Evolutionary conservation across 2,113 vertebrate genomes (phyloP).

Genomic region (Phrynocephalus versicolor): DNA sequence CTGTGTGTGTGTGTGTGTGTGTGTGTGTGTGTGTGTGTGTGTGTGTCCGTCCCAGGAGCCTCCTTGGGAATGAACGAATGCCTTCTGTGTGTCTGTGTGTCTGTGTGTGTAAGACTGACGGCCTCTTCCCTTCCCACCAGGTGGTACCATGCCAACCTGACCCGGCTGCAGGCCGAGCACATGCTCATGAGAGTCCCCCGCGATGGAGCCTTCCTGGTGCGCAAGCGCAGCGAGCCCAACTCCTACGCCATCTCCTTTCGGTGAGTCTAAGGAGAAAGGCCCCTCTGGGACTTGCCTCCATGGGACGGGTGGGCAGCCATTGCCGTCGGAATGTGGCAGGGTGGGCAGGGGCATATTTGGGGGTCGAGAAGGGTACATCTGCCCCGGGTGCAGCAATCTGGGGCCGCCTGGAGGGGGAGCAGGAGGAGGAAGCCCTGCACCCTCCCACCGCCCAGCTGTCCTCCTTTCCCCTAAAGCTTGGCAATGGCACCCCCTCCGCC

Average conservation of each 20-base stretch:
- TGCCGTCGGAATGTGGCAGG: background rate
- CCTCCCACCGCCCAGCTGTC: too few relatives aligned
- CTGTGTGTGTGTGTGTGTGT: background rate
- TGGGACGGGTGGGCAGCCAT: background rate
- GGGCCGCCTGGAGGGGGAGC: too few relatives aligned
- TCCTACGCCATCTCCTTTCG: slow-evolving; percentile 88
- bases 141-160: slow-evolving; percentile 85
- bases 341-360: rapidly evolving
- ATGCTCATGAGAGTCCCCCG: slow-evolving; percentile 87
- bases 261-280: slow-evolving; percentile 58
- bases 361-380: too few relatives aligned
- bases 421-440: too few relatives aligned
- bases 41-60: background rate
- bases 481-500: too few relatives aligned
- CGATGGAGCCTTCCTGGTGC: slow-evolving; percentile 85
- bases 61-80: background rate
- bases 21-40: background rate
- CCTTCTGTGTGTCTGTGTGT: too few relatives aligned
- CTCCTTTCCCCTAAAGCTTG: too few relatives aligned
- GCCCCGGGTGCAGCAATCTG: too few relatives aligned
- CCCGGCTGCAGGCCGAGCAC: slow-evolving; percentile 85
- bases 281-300: too few relatives aligned
- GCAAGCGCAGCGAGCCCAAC: slow-evolving; percentile 81
- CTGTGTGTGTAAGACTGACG: rapidly evolving
- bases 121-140: slow-evolving; percentile 49